Evolutionary conservation across 2,797 vertebrate genomes (phyloP).

Genomic region (Taeniopygia guttata): DNA sequence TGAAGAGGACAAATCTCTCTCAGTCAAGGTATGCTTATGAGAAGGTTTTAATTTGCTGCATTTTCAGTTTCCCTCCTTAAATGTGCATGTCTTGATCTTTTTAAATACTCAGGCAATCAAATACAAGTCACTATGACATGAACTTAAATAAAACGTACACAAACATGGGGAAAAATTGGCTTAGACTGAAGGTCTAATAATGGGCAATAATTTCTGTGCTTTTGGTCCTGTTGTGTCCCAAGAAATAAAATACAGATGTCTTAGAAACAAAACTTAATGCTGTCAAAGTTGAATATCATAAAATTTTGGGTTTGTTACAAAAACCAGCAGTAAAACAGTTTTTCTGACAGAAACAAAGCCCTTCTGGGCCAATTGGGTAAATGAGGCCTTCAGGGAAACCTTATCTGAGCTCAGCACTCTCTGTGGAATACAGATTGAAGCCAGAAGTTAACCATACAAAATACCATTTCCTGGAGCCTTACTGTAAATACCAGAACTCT

Average conservation of each 20-base stretch:
- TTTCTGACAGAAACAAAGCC: not conserved
- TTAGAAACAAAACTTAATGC: not conserved
- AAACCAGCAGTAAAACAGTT: not conserved
- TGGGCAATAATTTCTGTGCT: not conserved
- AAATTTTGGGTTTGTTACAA: not conserved
- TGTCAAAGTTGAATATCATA: not conserved
- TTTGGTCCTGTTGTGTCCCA: not conserved
- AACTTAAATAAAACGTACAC: accelerated
- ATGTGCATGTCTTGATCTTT: not conserved
- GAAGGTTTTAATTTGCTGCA: accelerated
- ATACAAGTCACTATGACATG: not conserved
- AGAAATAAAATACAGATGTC: not conserved
- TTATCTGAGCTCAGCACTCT: not conserved
- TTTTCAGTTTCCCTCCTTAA: not conserved
- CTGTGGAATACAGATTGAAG: not conserved
- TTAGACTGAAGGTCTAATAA: not conserved
- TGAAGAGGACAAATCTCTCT: not conserved
- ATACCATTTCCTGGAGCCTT: not conserved
- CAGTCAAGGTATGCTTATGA: not conserved
- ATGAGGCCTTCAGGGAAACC: not conserved
- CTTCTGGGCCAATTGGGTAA: not conserved
- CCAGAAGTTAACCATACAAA: not conserved
- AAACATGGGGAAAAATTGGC: not conserved
- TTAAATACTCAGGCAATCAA: not conserved
- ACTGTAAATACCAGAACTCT: not conserved